Conservation (phyloP, 2,797 vertebrate genomes). For the Centroberyx gerrardi region DNA sequence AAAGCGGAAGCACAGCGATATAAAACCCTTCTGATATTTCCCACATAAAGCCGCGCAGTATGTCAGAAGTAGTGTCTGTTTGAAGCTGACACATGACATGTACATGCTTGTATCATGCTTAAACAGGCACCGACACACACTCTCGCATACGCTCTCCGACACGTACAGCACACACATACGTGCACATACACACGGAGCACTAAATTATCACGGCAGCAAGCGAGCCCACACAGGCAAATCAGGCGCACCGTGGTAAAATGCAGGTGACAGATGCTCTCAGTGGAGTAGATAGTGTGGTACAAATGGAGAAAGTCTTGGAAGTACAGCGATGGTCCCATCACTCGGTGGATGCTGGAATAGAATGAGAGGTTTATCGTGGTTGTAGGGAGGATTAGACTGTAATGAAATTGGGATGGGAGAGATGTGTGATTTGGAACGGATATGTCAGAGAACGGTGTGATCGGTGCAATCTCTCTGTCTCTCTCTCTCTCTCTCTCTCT, state of each 20-base stretch:
- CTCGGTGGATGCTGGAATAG: conserved; percentile 11
- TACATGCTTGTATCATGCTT: conserved; percentile 20
- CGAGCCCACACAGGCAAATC: conserved; percentile 40
- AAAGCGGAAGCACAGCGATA: conserved; percentile 32
- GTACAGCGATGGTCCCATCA: conserved; percentile 16
- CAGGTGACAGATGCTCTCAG: conserved; percentile 60
- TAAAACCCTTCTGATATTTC: conserved; percentile 47
- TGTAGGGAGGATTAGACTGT: conserved; percentile 39
- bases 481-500: conserved; percentile 18
- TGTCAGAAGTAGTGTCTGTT: conserved; percentile 22
- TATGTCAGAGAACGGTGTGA: neutral
- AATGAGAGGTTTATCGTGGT: conserved; percentile 34
- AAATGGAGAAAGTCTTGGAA: conserved; percentile 58
- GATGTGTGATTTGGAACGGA: conserved; percentile 34
- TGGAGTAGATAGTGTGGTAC: conserved; percentile 43
- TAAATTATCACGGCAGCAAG: conserved; percentile 52
- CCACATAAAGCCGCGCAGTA: conserved; percentile 35
- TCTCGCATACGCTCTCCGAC: conserved; percentile 21
- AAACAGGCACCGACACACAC: conserved; percentile 3
- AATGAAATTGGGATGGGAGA: conserved; percentile 58
- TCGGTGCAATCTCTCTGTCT: neutral
- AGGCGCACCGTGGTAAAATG: conserved; percentile 57
- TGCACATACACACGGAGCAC: neutral
- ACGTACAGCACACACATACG: conserved; percentile 1
- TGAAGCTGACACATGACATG: neutral